These are phyloP conservation scores for Aphelinus certus DNA, from an alignment of 1,140 invertebrate genomes.

Conservation along the genomic window DNA sequence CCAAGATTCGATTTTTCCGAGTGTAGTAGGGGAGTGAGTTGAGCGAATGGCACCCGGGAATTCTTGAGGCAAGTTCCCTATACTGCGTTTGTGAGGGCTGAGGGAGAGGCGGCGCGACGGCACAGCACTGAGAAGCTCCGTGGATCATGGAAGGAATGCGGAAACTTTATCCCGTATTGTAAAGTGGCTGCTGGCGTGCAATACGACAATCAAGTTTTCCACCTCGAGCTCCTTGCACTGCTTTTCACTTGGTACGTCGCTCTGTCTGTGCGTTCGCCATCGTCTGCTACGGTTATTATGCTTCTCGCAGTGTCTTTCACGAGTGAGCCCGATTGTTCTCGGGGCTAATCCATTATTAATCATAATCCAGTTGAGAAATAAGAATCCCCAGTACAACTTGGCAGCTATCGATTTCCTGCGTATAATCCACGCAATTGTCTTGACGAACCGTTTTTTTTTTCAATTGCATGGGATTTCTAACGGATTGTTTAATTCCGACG, in stretches of 20 bases:
- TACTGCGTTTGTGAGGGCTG: no score
- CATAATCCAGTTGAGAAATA: conserved; percentile 55
- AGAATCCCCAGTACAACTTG: conserved; percentile 40
- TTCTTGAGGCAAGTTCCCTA: no score
- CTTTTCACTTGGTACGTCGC: conserved; percentile 44
- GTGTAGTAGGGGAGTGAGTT: no score
- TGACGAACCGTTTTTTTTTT: no score
- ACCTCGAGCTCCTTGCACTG: conserved; percentile 46
- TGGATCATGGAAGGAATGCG: background rate
- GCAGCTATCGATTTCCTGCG: no score
- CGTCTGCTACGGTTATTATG: conserved; percentile 19
- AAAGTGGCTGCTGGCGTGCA: conserved; percentile 52
- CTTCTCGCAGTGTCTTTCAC: background rate
- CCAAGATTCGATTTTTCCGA: no score
- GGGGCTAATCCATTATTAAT: conserved; percentile 57
- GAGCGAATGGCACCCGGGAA: no score
- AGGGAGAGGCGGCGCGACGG: no score
- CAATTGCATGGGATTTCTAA: no score
- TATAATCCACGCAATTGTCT: no score
- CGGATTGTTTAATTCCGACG: no score
- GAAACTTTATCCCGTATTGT: conserved; percentile 61
- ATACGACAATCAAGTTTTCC: conserved; percentile 56
- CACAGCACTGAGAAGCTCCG: background rate
- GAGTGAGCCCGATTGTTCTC: conserved; percentile 45
- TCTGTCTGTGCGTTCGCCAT: conserved; percentile 38